These are phyloP conservation scores for Triplophysa yarkandensis DNA, from an alignment of 2,797 vertebrate species.

Conservation along the genomic window DNA sequence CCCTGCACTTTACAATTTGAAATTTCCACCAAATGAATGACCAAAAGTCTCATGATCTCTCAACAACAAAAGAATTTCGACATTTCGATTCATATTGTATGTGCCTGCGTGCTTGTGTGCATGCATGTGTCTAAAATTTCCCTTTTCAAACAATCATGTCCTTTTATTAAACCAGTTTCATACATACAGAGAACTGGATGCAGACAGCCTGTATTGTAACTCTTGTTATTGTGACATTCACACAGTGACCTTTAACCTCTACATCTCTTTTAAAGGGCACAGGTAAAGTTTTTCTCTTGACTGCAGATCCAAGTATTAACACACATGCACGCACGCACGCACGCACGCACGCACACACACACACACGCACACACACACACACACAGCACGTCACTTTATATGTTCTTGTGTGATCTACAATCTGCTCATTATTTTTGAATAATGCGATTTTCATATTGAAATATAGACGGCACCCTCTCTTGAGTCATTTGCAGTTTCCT, in stretches of 20 bases:
- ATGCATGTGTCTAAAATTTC: too few relatives aligned
- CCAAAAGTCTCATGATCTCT: too few relatives aligned
- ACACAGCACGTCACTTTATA: background rate
- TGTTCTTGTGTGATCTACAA: background rate
- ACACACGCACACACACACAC: too few relatives aligned
- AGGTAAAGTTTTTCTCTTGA: conserved; percentile 7
- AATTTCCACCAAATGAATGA: too few relatives aligned
- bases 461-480: background rate
- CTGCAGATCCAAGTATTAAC: background rate
- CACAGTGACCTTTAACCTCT: conserved; percentile 18
- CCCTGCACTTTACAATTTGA: too few relatives aligned
- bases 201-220: conserved; percentile 2
- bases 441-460: conserved; percentile 10
- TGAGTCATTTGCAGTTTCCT: background rate
- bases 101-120: too few relatives aligned
- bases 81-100: too few relatives aligned
- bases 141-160: background rate
- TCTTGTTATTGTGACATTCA: background rate
- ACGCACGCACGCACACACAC: too few relatives aligned
- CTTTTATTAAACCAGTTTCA: background rate
- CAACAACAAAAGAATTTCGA: too few relatives aligned
- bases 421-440: conserved; percentile 22
- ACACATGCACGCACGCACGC: too few relatives aligned
- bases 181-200: background rate
- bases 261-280: conserved; percentile 6